Conservation (phyloP, 1,140 invertebrate genomes). For the Tribolium castaneum region DNA sequence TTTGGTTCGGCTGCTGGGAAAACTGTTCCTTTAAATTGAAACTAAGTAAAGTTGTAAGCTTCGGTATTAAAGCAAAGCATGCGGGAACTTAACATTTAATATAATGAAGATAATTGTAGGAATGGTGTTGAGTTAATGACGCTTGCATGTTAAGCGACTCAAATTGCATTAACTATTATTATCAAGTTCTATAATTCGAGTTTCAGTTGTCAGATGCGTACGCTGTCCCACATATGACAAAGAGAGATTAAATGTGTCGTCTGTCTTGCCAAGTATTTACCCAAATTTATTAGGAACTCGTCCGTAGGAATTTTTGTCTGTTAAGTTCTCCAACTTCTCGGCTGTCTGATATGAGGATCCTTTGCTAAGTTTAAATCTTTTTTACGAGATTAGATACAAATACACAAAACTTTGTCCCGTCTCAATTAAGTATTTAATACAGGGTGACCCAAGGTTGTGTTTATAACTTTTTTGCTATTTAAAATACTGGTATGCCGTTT, state of each 20-base stretch:
- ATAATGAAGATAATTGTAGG: conserved; percentile 46
- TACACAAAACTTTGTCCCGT: too few species aligned
- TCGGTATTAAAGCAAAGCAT: conserved; percentile 23
- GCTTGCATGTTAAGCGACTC: conserved; percentile 47
- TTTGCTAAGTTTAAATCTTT: too few species aligned
- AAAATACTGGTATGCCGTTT: too few species aligned
- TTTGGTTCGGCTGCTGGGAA: background rate
- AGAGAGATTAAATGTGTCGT: background rate
- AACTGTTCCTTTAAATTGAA: conserved; percentile 28
- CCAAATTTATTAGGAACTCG: background rate
- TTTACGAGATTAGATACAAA: too few species aligned
- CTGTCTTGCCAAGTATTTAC: background rate
- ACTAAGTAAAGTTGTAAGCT: conserved; percentile 25
- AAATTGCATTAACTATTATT: conserved; percentile 47
- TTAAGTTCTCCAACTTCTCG: too few species aligned
- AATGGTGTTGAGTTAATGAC: conserved; percentile 47
- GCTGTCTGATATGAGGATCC: too few species aligned
- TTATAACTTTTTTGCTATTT: too few species aligned
- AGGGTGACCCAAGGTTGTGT: too few species aligned
- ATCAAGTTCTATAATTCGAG: conserved; percentile 34
- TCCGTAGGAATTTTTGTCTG: too few species aligned
- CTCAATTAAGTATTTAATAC: too few species aligned
- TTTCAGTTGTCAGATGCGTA: background rate
- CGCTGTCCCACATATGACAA: conserved; percentile 26
- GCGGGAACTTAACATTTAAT: conserved; percentile 31